Evolutionary conservation across 2,797 vertebrate species (phyloP).

Genomic region (Cirrhinus mrigala): DNA sequence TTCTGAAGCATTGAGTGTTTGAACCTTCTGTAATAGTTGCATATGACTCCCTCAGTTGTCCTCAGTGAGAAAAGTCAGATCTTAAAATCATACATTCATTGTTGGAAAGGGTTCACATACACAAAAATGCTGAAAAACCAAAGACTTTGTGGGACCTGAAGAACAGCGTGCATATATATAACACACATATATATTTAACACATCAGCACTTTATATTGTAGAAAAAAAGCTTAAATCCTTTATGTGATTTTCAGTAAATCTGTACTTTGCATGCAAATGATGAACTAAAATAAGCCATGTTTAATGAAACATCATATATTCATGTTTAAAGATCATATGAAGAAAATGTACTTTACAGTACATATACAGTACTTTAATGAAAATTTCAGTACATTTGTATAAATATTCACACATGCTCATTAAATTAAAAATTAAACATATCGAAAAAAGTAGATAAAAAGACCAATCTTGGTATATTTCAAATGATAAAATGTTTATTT

Average conservation of each 20-base stretch:
- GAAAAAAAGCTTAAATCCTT: too few relatives aligned
- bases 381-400: neutral
- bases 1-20: too few relatives aligned
- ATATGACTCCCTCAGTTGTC: too few relatives aligned
- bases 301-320: neutral
- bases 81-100: too few relatives aligned
- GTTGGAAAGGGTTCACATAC: too few relatives aligned
- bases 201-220: too few relatives aligned
- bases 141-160: too few relatives aligned
- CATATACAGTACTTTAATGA: neutral
- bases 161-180: too few relatives aligned
- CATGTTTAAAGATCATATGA: constrained; percentile 7
- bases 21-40: too few relatives aligned
- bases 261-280: neutral
- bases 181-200: too few relatives aligned
- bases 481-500: constrained; percentile 36
- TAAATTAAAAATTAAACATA: neutral
- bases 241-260: neutral
- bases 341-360: neutral
- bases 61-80: too few relatives aligned
- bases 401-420: neutral
- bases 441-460: constrained; percentile 1
- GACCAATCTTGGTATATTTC: constrained; percentile 7
- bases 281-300: neutral
- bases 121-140: too few relatives aligned